phyloP scores from a whole-genome alignment of 2,113 vertebrate species.

The Melanerpes aurifrons region DNA sequence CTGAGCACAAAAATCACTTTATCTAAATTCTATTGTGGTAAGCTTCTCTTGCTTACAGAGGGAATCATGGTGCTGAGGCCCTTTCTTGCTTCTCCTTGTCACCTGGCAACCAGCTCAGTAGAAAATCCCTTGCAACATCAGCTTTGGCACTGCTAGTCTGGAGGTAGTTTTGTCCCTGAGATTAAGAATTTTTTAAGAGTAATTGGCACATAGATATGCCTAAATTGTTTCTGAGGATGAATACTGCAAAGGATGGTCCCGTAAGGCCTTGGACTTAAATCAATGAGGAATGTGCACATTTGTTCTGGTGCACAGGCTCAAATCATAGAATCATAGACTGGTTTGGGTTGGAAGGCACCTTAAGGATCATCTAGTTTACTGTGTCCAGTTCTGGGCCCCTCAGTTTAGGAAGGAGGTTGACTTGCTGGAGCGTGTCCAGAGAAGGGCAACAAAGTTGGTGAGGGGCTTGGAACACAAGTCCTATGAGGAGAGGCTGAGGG shows the following conservation, averaged over 20 bases:
- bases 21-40: background rate
- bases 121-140: background rate
- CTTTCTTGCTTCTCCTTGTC: background rate
- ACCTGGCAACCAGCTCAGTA: background rate
- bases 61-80: background rate
- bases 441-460: no score
- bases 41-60: background rate
- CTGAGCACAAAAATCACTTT: background rate
- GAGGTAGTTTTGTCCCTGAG: background rate
- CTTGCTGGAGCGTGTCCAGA: no score
- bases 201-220: background rate
- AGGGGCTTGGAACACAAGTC: no score
- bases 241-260: background rate
- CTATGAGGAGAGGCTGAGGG: no score
- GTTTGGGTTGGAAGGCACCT: no score
- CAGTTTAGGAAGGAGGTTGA: no score
- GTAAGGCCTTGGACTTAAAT: background rate
- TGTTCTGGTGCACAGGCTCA: background rate
- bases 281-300: background rate
- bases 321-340: background rate
- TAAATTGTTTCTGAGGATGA: background rate
- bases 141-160: background rate
- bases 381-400: no score
- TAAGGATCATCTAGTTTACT: no score
- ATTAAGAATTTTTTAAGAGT: background rate